These are phyloP conservation scores for Rhabdomys dilectus DNA, from an alignment of 2,113 vertebrate genomes.

Conservation along the genomic window DNA sequence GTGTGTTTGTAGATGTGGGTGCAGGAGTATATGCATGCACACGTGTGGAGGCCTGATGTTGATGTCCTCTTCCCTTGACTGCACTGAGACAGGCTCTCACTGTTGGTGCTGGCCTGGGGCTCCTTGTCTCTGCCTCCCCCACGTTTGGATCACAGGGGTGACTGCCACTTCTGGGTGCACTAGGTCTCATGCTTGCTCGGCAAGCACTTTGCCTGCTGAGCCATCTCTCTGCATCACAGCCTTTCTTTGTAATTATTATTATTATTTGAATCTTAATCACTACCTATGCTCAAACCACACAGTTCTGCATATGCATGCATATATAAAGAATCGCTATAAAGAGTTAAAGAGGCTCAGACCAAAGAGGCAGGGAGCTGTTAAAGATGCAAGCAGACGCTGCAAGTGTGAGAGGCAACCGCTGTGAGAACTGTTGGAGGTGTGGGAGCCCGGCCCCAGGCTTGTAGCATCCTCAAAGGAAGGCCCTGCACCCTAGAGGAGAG, in stretches of 20 bases:
- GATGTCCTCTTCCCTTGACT: neutral
- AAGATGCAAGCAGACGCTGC: neutral
- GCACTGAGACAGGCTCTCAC: neutral
- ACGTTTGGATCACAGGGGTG: too few species aligned
- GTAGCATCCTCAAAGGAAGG: too few species aligned
- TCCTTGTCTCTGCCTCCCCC: neutral
- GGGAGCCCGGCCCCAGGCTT: neutral
- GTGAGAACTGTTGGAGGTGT: too few species aligned
- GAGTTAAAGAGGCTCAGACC: neutral
- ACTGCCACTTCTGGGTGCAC: neutral
- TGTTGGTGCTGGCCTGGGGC: neutral
- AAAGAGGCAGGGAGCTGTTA: neutral
- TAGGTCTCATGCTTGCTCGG: neutral
- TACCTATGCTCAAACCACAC: neutral
- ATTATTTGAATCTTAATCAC: neutral
- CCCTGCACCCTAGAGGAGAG: neutral
- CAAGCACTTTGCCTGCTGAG: neutral
- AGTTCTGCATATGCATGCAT: too few species aligned
- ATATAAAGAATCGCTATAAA: neutral
- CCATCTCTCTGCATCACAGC: neutral
- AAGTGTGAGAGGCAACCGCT: neutral
- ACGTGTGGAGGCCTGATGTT: neutral
- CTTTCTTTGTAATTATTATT: neutral
- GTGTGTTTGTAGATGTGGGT: neutral
- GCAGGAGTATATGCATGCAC: neutral